Conservation (phyloP, 2,113 vertebrate genomes). For the Sminthopsis crassicaudata region DNA sequence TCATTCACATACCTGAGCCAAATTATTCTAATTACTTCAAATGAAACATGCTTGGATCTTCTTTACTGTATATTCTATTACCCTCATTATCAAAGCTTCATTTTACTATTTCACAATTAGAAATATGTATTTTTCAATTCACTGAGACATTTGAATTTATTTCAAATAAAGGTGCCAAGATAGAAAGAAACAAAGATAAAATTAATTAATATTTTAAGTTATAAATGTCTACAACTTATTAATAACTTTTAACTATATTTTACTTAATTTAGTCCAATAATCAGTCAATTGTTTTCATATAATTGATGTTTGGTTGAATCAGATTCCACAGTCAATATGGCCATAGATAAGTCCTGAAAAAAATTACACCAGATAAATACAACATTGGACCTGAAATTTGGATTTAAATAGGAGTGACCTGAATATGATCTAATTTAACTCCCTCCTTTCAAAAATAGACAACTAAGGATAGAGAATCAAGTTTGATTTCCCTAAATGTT, state of each 20-base stretch:
- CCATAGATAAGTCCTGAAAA: background rate
- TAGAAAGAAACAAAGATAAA: background rate
- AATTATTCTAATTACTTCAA: background rate
- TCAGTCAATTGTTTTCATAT: background rate
- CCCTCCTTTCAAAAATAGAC: background rate
- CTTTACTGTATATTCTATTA: background rate
- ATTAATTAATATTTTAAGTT: background rate
- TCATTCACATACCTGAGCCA: background rate
- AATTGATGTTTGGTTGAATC: background rate
- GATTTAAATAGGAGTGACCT: no score
- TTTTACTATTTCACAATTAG: slow-evolving; percentile 2
- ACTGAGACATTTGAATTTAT: background rate
- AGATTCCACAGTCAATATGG: background rate
- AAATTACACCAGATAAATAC: background rate
- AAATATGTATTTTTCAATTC: background rate
- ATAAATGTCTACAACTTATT: background rate
- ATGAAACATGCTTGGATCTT: background rate
- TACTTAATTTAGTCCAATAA: background rate
- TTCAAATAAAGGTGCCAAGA: background rate
- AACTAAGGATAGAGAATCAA: background rate
- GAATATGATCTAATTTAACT: background rate
- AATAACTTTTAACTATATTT: background rate
- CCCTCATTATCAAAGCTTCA: background rate
- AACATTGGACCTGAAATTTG: no score
- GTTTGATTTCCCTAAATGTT: background rate